Evolutionary conservation across 2,888 invertebrate genomes (phyloP), one percentile per base, ranked within the genome.

Genomic region (Dendrolimus houi): DNA sequence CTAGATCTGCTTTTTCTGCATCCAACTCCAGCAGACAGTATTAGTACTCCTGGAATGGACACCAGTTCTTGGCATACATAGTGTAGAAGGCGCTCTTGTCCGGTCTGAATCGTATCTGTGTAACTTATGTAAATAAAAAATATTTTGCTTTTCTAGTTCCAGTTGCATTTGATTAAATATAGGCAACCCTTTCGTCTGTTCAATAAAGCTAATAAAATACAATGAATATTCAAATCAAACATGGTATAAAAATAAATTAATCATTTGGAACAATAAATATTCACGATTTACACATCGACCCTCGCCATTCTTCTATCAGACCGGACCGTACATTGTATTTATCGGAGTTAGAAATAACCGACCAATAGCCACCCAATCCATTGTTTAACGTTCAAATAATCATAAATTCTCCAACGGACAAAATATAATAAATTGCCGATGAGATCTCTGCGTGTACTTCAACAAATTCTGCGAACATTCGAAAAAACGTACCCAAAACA

Each of bases 391-490:
- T 81, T 79, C 89, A 87, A 90, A 89, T 89, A 90, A 90, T 85
- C 87, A 79, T 90, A 90, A 88, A 90, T 90, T 87, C 77, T 67
- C 78, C 72, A 84, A 87, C 89, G 84, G 85, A 87, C 87, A 86
- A 88, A 89, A 90, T 89, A 89, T 89, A 86, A 90, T 89, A 89
- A 90, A 90, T 89, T 88, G 89, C 87, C 89, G 88, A 89, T 89
- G 89, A 84, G 86, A 89, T 88, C 88, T 83, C 81, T 75, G 83
- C 83, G 79, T 81, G 83, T 77, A 83, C 79, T 79, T 79, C 79
- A 72, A 70, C 77, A 80, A 77, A 57, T 52, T 7, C n/a, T 1
- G 10, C 55, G 58, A 65, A 64, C 8, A 12, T 66, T 62, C 63
- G 61, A 64, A 71, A 65, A 60, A 42, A 47, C 12, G 29, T 52